These are phyloP conservation scores for Copidosoma floridanum DNA, from an alignment of 1,140 invertebrate species.

Conservation along the genomic window DNA sequence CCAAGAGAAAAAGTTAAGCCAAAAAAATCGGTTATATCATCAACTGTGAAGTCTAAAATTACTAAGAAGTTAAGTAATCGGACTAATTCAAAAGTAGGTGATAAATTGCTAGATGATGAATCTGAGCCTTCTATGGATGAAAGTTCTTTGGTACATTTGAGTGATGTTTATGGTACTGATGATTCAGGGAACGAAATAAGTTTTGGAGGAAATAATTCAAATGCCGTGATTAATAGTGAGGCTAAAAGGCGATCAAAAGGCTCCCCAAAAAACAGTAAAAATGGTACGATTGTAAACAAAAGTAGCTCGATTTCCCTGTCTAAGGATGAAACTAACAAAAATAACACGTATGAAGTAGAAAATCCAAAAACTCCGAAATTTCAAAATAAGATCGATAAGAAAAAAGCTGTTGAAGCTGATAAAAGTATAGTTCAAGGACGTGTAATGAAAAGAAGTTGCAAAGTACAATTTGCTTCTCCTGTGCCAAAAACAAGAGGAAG, in stretches of 20 bases:
- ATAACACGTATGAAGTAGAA: constrained; percentile 40
- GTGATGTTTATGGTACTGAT: constrained; percentile 23
- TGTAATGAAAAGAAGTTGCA: constrained; percentile 28
- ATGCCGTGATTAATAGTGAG: background rate
- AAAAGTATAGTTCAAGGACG: constrained; percentile 4
- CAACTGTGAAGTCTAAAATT: constrained; percentile 16
- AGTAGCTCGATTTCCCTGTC: background rate
- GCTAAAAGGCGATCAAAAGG: background rate
- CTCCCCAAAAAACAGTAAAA: background rate
- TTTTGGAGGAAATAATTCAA: background rate
- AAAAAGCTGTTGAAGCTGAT: constrained; percentile 16
- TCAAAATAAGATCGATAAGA: constrained; percentile 4
- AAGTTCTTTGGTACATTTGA: constrained; percentile 27
- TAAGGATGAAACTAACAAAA: constrained; percentile 10
- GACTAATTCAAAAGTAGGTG: background rate
- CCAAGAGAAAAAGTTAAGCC: constrained; percentile 17
- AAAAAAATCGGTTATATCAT: constrained; percentile 22
- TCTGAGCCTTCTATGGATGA: constrained; percentile 32
- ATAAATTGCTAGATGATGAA: constrained; percentile 28
- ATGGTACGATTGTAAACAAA: background rate
- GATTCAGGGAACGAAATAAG: constrained; percentile 12
- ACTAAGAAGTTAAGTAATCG: constrained; percentile 11
- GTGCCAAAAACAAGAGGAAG: background rate
- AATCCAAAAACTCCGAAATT: constrained; percentile 36
- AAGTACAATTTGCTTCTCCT: constrained; percentile 36